A percentile compares a stretch with the other conserved stretches of the same genome.
Evolutionary conservation across 2,797 vertebrate species (phyloP).

Genomic region (Muscicapa comitata): DNA sequence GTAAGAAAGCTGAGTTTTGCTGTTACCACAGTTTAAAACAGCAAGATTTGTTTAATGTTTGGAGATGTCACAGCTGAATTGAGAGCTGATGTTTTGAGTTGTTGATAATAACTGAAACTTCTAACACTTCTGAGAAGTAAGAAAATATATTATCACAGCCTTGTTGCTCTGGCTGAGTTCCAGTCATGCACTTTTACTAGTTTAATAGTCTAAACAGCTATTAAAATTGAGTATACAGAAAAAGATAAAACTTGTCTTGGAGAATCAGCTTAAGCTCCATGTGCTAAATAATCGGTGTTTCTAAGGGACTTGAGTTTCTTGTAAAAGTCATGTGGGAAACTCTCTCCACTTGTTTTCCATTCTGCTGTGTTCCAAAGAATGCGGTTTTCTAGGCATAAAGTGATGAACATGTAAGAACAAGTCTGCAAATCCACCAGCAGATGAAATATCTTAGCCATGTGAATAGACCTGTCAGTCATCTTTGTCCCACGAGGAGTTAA

Average conservation of each 20-base stretch:
- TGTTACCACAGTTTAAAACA: not conserved
- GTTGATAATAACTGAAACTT: not conserved
- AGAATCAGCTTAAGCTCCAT: not conserved
- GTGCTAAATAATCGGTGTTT: not conserved
- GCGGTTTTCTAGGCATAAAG: not conserved
- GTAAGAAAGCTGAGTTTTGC: not conserved
- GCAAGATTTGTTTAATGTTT: not conserved
- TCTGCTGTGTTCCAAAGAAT: not conserved
- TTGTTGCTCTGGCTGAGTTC: not conserved
- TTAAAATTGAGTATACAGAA: not conserved
- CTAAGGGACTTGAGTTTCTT: not conserved
- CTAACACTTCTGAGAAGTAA: not conserved
- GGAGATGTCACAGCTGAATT: not conserved
- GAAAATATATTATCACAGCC: not conserved
- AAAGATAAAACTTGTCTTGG: not conserved
- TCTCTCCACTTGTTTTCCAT: accelerated
- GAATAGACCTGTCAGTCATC: not conserved
- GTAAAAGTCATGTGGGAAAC: not conserved
- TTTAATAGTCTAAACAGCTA: not conserved
- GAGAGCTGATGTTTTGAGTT: not conserved
- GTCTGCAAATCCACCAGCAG: not conserved
- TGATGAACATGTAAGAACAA: not conserved
- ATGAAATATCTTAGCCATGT: not conserved
- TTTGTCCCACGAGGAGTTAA: not conserved
- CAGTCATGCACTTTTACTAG: not conserved